Evolutionary conservation across 2,113 vertebrate genomes (phyloP), one percentile per base, ranked within the genome.

Genomic region (Helogale parvula): DNA sequence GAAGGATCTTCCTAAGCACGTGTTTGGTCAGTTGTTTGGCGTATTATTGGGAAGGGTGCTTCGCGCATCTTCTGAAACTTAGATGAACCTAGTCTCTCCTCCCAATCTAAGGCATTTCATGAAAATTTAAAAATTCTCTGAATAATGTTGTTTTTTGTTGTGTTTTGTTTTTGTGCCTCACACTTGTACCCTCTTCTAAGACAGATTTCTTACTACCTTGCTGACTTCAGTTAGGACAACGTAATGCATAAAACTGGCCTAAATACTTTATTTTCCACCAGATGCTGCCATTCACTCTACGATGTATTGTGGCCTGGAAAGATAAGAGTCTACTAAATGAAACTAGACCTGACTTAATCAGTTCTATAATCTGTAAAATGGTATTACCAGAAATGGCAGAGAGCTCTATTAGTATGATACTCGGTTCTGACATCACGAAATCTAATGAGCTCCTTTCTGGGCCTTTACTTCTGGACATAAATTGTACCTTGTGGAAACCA

Each of bases 291-390:
- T 77, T 29, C 38, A 52, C n/a, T 41, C 12, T 5, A 31, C 80
- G 50, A 16, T 65, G 35, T 19, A n/a, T 8, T 50, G 3, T 88
- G n/a, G 13, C 31, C 94, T 82, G 23, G 77, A 79, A 93, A 92
- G 54, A 72, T 38, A 85, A 93, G 9, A 63, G 69, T 83, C 50
- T 50, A 15, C 38, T 80, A 47, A 88, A 68, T 68, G 45, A 85
- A 90, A 84, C 57, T 9, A 60, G 71, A 41, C 15, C 72, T 74
- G 45, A 15, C 60, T 84, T 86, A 31, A 81, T 71, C 88, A 76
- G 0, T 66, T 91, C n/a, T 47, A 33, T 65, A 84, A 66, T 97
- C 90, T 92, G 52, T 92, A 52, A 96, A 82, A 90, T 92, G 60
- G 66, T 65, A 69, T 97, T 84, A 74, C 13, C 29, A 35, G 68